Evolutionary conservation across 2,888 invertebrate species (phyloP), one percentile per base, ranked within the genome.

Genomic region (Dicyrtoma fusca): DNA sequence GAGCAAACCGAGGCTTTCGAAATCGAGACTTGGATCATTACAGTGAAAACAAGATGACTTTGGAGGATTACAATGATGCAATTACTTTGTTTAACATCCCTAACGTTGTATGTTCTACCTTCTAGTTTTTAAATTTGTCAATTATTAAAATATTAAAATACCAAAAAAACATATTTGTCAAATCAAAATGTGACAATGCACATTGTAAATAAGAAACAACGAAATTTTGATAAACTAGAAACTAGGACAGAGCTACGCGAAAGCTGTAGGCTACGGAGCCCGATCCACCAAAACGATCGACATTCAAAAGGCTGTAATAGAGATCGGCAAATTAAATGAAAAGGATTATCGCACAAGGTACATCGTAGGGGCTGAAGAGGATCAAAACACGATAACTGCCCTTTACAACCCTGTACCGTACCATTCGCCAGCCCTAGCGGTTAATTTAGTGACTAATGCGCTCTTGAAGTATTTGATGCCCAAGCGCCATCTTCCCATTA

Each of bases 341-440:
- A 53, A 61, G n/a, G 34, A 49, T 0, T 69, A 63, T 26, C 53
- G 63, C 19, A 62, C 63, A n/a, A 13, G 26, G 17, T 71, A 70
- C 44, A 53, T 74, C 53, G 62, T 65, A 5, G 73, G 59, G 1
- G 61, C 51, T 1, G 51, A 49, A 10, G 26, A 59, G 21, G 62
- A 59, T 10, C 10, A 42, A 4, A 14, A 8, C 10, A 19, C 25
- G 8, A 21, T 73, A 8, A 76, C 69, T 0, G 73, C 73, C 5
- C 34, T 75, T 62, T 72, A 44, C 66, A 71, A 65, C 21, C 47
- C 73, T 1, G 44, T 72, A 21, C 84, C 85, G 1, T 84, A 80
- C 75, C 86, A 86, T 77, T 81, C 82, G 2, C 82, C 84, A 6
- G 83, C 83, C 0, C 82, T 84, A 5, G 76, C 84, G 4, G 74